Percentiles rank a stretch among this genome's conserved stretches.
These are phyloP conservation scores for Hyppa rectilinea DNA, from an alignment of 2,888 invertebrate genomes.

Conservation along the genomic window DNA sequence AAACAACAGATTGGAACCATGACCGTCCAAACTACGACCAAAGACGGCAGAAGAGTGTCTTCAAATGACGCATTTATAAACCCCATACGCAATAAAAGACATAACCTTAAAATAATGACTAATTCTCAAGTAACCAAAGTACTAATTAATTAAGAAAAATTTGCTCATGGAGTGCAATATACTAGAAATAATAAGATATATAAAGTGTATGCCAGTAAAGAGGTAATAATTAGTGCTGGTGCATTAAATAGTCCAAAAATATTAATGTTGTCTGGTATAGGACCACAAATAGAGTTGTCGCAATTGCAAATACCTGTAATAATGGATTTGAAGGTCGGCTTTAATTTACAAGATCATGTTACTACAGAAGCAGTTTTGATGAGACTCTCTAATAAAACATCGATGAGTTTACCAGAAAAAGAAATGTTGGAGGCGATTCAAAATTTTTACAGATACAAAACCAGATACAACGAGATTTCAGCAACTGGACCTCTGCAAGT, in stretches of 20 bases:
- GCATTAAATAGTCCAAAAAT: slow-evolving; percentile 91
- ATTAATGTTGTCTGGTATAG: slow-evolving; percentile 92
- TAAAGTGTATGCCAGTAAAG: slow-evolving; percentile 85
- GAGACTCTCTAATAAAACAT: slow-evolving; percentile 87
- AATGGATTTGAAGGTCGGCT: slow-evolving; percentile 92
- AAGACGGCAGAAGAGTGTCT: slow-evolving; percentile 90
- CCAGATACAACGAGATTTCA: slow-evolving; percentile 84
- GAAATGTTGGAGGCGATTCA: slow-evolving; percentile 80
- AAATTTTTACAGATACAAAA: slow-evolving; percentile 77
- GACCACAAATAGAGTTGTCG: slow-evolving; percentile 88
- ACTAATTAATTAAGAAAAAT: slow-evolving; percentile 85
- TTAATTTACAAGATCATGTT: slow-evolving; percentile 94
- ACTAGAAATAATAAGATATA: slow-evolving; percentile 69
- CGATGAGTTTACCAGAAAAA: slow-evolving; percentile 81
- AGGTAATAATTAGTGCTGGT: slow-evolving; percentile 91
- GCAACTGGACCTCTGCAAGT: slow-evolving; percentile 90
- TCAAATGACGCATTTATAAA: slow-evolving; percentile 92
- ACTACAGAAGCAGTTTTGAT: slow-evolving; percentile 89
- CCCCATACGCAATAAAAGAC: slow-evolving; percentile 89
- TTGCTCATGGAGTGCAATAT: slow-evolving; percentile 79
- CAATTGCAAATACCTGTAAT: slow-evolving; percentile 88
- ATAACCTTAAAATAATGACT: slow-evolving; percentile 87
- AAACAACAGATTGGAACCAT: slow-evolving; percentile 91
- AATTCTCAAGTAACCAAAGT: slow-evolving; percentile 89
- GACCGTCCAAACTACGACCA: slow-evolving; percentile 91